Conservation (phyloP, 2,888 invertebrate species). For the Criorhina ranunculi region DNA sequence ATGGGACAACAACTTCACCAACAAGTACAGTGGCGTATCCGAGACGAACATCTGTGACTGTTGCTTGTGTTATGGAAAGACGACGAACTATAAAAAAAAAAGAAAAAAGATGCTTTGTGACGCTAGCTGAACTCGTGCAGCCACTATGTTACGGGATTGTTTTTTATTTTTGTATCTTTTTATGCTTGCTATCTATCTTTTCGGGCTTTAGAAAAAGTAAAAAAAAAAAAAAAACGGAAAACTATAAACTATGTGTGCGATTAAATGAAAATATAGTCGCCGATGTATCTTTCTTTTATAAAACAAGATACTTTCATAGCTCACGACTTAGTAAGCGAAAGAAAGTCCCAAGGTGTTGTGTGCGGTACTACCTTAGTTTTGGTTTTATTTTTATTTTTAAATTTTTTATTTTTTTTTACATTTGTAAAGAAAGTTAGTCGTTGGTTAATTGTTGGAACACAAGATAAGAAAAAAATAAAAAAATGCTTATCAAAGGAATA, state of each 20-base stretch:
- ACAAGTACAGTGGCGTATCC: slow-evolving; percentile 36
- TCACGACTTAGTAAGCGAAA: slow-evolving; percentile 83
- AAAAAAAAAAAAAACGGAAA: slow-evolving; percentile 38
- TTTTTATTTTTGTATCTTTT: slow-evolving; percentile 48
- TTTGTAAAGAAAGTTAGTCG: slow-evolving; percentile 46
- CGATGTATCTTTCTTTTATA: slow-evolving; percentile 78
- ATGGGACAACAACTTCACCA: slow-evolving; percentile 46
- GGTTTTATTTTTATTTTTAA: background rate
- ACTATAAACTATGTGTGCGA: slow-evolving; percentile 59
- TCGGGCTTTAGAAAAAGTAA: slow-evolving; percentile 34
- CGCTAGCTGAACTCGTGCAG: slow-evolving; percentile 62
- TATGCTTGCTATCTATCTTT: slow-evolving; percentile 42
- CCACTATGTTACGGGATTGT: slow-evolving; percentile 69
- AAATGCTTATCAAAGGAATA: slow-evolving; percentile 8
- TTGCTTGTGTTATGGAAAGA: background rate
- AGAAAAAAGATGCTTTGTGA: slow-evolving; percentile 57
- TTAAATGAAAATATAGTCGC: slow-evolving; percentile 55
- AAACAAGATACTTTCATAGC: slow-evolving; percentile 84
- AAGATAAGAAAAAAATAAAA: too few relatives aligned
- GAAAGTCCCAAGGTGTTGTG: slow-evolving; percentile 82
- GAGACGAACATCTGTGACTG: slow-evolving; percentile 59
- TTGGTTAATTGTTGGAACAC: background rate
- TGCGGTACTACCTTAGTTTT: slow-evolving; percentile 68
- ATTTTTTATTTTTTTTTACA: background rate
- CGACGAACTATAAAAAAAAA: background rate